These are phyloP conservation scores for Iselma pallidipennis DNA, from an alignment of 2,888 invertebrate genomes.

Conservation along the genomic window DNA sequence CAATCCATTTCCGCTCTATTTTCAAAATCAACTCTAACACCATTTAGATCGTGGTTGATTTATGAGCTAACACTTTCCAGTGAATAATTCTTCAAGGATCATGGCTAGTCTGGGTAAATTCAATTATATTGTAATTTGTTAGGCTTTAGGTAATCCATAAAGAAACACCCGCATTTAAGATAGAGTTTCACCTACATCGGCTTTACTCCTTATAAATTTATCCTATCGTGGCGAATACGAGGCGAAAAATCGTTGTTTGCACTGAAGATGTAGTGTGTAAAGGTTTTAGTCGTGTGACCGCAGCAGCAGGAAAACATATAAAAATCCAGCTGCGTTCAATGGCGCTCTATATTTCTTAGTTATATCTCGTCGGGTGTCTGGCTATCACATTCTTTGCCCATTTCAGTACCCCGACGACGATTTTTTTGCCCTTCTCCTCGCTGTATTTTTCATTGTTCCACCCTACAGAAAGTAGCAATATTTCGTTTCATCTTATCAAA, in stretches of 20 bases:
- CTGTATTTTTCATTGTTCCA: conserved; percentile 20
- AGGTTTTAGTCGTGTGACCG: conserved; percentile 18
- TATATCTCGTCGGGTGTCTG: conserved; percentile 32
- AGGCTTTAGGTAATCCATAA: not conserved
- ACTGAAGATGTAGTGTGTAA: not conserved
- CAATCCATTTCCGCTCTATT: not conserved
- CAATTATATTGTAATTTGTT: not conserved
- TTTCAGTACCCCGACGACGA: no score
- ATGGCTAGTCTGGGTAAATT: not conserved
- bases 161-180: not conserved
- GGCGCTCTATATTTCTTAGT: conserved; percentile 33
- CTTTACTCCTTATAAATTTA: not conserved
- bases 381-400: conserved; percentile 30
- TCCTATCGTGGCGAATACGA: not conserved
- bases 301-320: conserved; percentile 22
- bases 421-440: conserved; percentile 3
- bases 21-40: not conserved
- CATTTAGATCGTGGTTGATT: not conserved
- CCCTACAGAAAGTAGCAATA: not conserved
- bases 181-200: not conserved
- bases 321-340: conserved; percentile 27
- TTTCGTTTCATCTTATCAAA: not conserved
- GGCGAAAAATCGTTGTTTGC: not conserved
- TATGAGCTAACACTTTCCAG: not conserved
- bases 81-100: not conserved